Conservation (phyloP, 2,113 vertebrate species). For the Chrysemys picta region DNA sequence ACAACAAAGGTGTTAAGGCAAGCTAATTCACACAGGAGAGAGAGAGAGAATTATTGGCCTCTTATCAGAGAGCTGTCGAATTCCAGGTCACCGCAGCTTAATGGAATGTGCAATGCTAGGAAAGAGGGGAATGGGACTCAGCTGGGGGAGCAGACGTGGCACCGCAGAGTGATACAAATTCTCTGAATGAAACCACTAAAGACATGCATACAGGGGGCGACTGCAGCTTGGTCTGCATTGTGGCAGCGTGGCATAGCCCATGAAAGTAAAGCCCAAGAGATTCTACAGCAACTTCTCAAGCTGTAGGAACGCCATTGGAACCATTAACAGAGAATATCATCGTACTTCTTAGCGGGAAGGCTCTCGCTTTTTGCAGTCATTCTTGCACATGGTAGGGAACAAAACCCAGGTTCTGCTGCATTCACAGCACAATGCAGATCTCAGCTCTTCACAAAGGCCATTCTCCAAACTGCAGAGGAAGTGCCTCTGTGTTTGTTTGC, state of each 20-base stretch:
- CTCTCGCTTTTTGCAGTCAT: background rate
- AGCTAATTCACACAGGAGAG: slow-evolving; percentile 78
- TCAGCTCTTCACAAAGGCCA: background rate
- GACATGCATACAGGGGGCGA: background rate
- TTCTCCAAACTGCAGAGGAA: rapidly evolving
- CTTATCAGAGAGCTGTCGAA: slow-evolving; percentile 80
- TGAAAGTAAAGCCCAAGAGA: rapidly evolving
- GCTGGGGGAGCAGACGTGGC: background rate
- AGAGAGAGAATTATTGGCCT: slow-evolving; percentile 78
- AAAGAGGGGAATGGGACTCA: slow-evolving; percentile 5
- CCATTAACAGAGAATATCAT: background rate
- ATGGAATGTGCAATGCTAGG: slow-evolving; percentile 66
- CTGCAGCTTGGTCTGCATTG: background rate
- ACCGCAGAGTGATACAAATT: background rate
- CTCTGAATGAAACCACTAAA: background rate
- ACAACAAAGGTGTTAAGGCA: slow-evolving; percentile 70
- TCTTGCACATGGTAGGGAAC: rapidly evolving
- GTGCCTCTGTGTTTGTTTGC: background rate
- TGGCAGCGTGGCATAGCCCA: background rate
- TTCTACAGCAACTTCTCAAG: background rate
- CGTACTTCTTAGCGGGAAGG: background rate
- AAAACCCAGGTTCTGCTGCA: rapidly evolving
- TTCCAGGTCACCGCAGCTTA: slow-evolving; percentile 66
- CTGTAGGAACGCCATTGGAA: background rate
- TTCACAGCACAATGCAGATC: rapidly evolving